Evolutionary conservation across 2,888 invertebrate species (phyloP).

Genomic region (Stenodema calcarata): DNA sequence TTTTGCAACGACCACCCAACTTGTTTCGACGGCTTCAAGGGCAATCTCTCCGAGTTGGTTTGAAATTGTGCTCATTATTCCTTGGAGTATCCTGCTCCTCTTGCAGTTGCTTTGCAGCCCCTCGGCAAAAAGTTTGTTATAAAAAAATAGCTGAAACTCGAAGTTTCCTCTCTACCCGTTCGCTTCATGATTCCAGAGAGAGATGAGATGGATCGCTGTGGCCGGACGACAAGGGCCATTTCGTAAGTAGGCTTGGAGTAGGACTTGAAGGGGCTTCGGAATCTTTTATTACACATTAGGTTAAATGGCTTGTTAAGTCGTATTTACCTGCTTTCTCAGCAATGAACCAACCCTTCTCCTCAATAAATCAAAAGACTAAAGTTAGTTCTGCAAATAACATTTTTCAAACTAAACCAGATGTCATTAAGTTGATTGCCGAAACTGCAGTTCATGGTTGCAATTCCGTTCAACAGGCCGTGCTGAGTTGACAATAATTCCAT

Average conservation of each 20-base stretch:
- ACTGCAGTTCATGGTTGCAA: too few species aligned
- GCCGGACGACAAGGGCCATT: background rate
- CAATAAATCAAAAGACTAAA: background rate
- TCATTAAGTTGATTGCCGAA: too few species aligned
- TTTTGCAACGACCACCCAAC: too few species aligned
- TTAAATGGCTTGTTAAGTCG: conserved; percentile 48
- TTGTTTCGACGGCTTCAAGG: too few species aligned
- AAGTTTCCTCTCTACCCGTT: background rate
- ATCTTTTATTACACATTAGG: conserved; percentile 46
- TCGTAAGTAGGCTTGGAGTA: background rate
- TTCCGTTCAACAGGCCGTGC: too few species aligned
- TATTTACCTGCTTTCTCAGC: background rate
- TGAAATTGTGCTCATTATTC: background rate
- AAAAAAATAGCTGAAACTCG: background rate
- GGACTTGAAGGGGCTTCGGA: conserved; percentile 47
- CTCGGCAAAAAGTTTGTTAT: background rate
- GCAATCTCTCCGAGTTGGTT: too few species aligned
- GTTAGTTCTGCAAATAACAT: too few species aligned
- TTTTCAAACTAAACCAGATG: too few species aligned
- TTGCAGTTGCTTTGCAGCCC: background rate
- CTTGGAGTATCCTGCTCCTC: background rate
- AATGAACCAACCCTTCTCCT: background rate
- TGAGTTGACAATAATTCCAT: too few species aligned
- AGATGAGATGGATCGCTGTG: background rate
- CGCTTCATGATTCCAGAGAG: background rate